Conservation (phyloP, 2,888 invertebrate species). For the Vandiemenella viatica region DNA sequence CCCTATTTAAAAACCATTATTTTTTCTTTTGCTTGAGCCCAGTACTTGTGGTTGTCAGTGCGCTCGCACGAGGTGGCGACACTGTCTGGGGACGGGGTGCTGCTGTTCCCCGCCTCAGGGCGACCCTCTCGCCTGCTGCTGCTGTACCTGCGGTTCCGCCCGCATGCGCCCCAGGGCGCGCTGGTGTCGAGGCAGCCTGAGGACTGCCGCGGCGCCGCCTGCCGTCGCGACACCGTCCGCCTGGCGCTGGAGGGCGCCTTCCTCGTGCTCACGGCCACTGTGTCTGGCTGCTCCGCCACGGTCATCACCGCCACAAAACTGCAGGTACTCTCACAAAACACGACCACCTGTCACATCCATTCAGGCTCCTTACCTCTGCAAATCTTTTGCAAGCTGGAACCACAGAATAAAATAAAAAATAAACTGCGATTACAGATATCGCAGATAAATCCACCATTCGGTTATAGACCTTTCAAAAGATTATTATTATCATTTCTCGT, state of each 20-base stretch:
- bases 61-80: no score
- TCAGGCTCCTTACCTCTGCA: background rate
- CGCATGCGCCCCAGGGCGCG: conserved; percentile 32
- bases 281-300: conserved; percentile 15
- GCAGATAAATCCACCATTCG: no score
- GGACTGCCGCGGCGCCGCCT: conserved; percentile 25
- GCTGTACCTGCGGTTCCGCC: conserved; percentile 32
- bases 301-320: background rate
- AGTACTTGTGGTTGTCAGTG: no score
- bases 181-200: conserved; percentile 29
- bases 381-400: background rate
- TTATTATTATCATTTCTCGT: no score
- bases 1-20: no score
- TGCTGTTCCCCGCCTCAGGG: no score
- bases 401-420: background rate
- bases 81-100: no score
- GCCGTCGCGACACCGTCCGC: conserved; percentile 23
- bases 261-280: conserved; percentile 16
- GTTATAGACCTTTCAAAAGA: no score
- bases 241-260: conserved; percentile 18
- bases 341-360: background rate
- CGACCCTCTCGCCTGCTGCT: conserved; percentile 33
- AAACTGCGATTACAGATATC: no score
- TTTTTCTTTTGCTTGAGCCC: no score
- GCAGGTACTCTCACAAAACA: background rate